phyloP scores from a whole-genome alignment of 2,888 invertebrate species.

The Spatulosminthurus flaviceps region DNA sequence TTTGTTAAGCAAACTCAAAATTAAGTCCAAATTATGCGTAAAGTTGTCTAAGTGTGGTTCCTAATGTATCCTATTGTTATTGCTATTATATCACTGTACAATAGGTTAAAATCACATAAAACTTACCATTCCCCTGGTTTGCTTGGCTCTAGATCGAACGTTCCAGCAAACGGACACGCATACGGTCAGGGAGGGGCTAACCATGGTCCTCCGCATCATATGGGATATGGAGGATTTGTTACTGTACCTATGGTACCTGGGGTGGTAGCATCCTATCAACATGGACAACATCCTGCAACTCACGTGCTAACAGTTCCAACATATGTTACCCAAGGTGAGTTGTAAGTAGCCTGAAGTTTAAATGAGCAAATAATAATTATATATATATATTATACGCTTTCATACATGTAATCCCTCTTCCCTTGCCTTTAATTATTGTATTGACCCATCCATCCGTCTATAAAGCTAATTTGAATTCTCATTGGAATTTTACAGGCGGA shows the following conservation, averaged over 20 bases:
- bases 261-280: slow-evolving; percentile 24
- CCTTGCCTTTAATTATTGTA: too few species aligned
- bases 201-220: slow-evolving; percentile 49
- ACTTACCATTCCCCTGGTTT: background rate
- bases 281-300: background rate
- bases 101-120: background rate
- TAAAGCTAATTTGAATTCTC: too few species aligned
- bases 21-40: too few species aligned
- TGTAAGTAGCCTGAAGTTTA: too few species aligned
- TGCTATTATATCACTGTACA: background rate
- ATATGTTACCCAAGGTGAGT: slow-evolving; percentile 3
- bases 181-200: slow-evolving; percentile 57
- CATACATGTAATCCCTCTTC: too few species aligned
- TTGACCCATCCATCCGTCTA: too few species aligned
- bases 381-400: too few species aligned
- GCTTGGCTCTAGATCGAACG: slow-evolving; percentile 30
- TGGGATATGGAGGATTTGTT: slow-evolving; percentile 52
- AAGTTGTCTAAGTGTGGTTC: background rate
- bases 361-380: background rate
- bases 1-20: background rate
- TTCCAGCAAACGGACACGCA: slow-evolving; percentile 60
- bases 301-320: background rate
- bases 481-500: slow-evolving; percentile 56
- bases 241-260: slow-evolving; percentile 56
- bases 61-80: background rate